Base-by-base conservation (phyloP, 2,113 vertebrate species). In the Triplophysa tibetana region DNA sequence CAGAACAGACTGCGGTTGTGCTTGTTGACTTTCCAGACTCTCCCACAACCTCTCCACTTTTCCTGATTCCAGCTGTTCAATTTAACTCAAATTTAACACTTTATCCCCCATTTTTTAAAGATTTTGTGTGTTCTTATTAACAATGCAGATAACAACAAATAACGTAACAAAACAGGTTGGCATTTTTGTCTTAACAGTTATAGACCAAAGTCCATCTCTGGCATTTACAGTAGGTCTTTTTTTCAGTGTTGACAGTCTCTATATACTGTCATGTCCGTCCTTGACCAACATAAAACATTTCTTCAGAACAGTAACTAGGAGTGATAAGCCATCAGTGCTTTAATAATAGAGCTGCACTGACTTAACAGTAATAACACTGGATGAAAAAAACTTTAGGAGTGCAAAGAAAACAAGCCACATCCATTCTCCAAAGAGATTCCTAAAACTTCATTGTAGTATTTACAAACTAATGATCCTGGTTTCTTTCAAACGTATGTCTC, bases 161-260 rank as follows among this genome's bases (percentile, higher is more conserved):
- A 8, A 64, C n/a, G 45, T 60, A 61, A 48, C 81, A 23, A 19
- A 24, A 52, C 64, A 43, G 75, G 26, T 60, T 56, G 52, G n/a
- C 50, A 78, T 82, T 84, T 73, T 54, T 78, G 60, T 78, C 52
- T n/a, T 80, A 63, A 76, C 64, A 65, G 54, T 70, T 80, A 75
- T 8, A 8, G 45, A 19, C 50, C 65, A 56, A n/a, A 63, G 6
- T 56, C 54, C 63, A 48, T 33, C 26, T 70, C 50, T 70, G 72
- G 65, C 19, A 56, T 54, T 64, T 21, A 60, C 13, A 23, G 68
- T 17, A 45, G 7, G 54, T 72, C 63, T 85, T 80, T 60, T 69
- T 80, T 9, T 38, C 77, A 69, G 7, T 66, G 8, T 41, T 65
- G 48, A 67, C 70, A 50, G 4, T 65, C 38, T 21, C 78, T 65